phyloP scores from a whole-genome alignment of 2,888 invertebrate genomes.

The Biston betularia region DNA sequence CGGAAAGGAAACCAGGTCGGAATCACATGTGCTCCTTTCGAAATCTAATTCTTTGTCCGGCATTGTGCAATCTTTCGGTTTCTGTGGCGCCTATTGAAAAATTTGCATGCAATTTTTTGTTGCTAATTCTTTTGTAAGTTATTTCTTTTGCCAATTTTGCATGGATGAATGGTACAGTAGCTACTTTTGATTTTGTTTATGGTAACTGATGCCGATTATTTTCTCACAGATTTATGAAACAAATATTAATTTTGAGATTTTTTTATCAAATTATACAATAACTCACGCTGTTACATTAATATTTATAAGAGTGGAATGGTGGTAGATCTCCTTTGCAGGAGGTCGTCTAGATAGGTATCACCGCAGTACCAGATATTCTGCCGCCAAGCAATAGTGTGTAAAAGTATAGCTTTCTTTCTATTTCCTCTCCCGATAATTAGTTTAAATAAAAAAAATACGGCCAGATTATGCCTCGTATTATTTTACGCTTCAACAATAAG shows the following conservation, averaged over 20 bases:
- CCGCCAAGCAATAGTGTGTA: no score
- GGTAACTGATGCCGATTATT: not conserved
- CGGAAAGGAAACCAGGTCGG: conserved; percentile 81
- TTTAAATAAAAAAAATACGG: no score
- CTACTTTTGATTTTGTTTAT: conserved; percentile 23
- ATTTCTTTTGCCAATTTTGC: conserved; percentile 51
- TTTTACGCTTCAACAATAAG: no score
- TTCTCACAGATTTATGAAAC: not conserved
- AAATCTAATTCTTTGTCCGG: conserved; percentile 61
- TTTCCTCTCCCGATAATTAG: no score
- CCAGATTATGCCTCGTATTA: no score
- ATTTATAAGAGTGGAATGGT: no score
- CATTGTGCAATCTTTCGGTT: conserved; percentile 84
- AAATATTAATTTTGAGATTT: not conserved
- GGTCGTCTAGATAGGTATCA: no score
- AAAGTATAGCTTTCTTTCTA: no score
- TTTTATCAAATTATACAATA: no score
- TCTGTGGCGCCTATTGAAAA: conserved; percentile 65
- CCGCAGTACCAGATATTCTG: no score
- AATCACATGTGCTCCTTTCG: conserved; percentile 77
- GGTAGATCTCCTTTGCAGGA: no score
- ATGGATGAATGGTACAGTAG: conserved; percentile 26
- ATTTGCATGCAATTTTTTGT: conserved; percentile 78
- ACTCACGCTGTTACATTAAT: no score
- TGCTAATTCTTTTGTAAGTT: conserved; percentile 50